These are phyloP conservation scores for Euura saliciscinereae DNA, from an alignment of 1,140 invertebrate species.

Conservation along the genomic window DNA sequence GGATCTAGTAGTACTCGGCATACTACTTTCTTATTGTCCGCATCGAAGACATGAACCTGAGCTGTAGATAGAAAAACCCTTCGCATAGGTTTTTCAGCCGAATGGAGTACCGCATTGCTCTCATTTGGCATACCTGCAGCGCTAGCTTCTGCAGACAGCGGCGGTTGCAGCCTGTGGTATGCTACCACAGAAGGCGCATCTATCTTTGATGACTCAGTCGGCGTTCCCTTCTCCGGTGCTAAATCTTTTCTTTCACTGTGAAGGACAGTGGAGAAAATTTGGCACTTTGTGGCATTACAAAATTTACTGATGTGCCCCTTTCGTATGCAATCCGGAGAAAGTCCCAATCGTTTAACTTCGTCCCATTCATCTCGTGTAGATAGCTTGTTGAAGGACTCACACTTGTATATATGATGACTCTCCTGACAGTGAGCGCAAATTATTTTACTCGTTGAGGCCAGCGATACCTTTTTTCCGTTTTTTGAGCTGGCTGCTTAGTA, in stretches of 20 bases:
- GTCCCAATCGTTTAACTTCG: constrained; percentile 16
- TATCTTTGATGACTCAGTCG: not conserved
- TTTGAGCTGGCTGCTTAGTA: not conserved
- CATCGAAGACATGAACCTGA: constrained; percentile 18
- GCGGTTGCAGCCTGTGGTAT: not conserved
- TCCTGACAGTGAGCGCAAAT: constrained; percentile 22
- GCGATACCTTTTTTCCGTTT: not conserved
- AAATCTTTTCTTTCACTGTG: constrained; percentile 23
- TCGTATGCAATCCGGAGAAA: constrained; percentile 23
- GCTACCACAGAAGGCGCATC: not conserved
- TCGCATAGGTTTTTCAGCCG: not conserved
- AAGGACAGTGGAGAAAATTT: too few relatives aligned
- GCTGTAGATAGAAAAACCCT: constrained; percentile 22
- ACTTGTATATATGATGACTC: constrained; percentile 23
- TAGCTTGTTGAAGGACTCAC: constrained; percentile 19
- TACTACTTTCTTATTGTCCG: constrained; percentile 12
- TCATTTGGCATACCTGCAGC: not conserved
- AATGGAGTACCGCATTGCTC: not conserved
- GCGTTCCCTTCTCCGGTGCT: not conserved
- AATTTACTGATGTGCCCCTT: too few relatives aligned
- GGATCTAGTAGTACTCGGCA: constrained; percentile 28
- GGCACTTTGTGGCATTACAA: too few relatives aligned
- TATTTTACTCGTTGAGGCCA: not conserved
- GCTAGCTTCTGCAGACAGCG: not conserved
- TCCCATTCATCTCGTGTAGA: constrained; percentile 19